These are phyloP conservation scores for Axinella damicornis DNA, from an alignment of 37 sponge, comb jelly and placozoan species.

Conservation along the genomic window DNA sequence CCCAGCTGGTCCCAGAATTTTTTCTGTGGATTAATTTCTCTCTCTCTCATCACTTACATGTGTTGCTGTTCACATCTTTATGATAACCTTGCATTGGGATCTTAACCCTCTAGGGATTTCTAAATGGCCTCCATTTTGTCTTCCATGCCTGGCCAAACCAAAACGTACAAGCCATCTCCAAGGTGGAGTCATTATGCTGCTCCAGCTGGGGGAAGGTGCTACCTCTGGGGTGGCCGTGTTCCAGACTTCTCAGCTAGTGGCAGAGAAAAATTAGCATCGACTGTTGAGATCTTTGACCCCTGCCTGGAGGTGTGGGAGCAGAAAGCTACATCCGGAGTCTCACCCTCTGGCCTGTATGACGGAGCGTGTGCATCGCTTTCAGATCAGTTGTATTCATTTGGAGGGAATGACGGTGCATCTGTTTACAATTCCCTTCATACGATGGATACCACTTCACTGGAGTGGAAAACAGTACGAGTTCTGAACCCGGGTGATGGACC, in stretches of 20 bases:
- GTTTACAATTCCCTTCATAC: neutral
- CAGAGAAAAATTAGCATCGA: neutral
- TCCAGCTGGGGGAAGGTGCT: neutral
- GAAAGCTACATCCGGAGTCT: neutral
- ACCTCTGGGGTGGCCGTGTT: neutral
- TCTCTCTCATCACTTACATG: too few species aligned
- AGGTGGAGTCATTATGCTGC: neutral
- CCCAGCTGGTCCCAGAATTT: too few species aligned
- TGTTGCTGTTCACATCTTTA: too few species aligned
- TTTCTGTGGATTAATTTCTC: too few species aligned
- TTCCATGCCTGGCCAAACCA: neutral
- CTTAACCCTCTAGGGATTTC: neutral
- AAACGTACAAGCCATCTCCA: neutral
- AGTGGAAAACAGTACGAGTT: neutral
- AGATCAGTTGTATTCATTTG: neutral
- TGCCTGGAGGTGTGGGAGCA: neutral
- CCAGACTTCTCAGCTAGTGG: neutral
- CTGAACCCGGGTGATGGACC: neutral
- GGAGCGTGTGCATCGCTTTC: neutral
- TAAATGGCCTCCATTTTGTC: neutral
- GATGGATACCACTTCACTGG: neutral
- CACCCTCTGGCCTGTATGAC: neutral
- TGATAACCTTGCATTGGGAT: too few species aligned
- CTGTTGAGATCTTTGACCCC: constrained; percentile 6
- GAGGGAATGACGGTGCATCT: neutral